Evolutionary conservation across 2,113 vertebrate species (phyloP).

Genomic region (Catharus bicknelli): DNA sequence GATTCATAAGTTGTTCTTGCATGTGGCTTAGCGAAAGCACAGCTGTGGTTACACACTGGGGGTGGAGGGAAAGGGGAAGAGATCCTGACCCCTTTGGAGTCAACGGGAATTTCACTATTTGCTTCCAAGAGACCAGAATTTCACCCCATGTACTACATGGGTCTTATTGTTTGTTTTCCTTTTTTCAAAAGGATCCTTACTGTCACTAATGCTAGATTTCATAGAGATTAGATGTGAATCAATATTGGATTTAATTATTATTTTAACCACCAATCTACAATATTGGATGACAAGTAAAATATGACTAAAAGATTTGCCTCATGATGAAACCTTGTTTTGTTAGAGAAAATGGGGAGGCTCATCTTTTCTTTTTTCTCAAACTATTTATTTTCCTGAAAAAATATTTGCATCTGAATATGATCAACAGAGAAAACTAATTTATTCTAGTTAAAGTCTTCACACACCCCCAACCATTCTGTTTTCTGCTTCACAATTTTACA

Average conservation of each 20-base stretch:
- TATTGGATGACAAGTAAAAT: constrained; percentile 39
- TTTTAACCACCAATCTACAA: constrained; percentile 1
- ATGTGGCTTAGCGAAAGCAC: neutral
- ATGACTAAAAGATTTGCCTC: neutral
- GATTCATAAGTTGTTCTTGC: constrained; percentile 39
- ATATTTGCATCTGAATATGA: neutral
- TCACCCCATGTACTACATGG: neutral
- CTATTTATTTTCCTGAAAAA: neutral
- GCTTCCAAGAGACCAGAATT: constrained; percentile 20
- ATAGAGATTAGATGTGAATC: constrained; percentile 19
- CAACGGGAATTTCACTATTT: constrained; percentile 42
- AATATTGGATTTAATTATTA: constrained; percentile 26
- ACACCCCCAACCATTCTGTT: neutral
- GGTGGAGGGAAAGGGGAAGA: constrained; percentile 63
- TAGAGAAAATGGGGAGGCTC: neutral
- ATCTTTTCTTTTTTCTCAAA: neutral
- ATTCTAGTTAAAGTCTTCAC: neutral
- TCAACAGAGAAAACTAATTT: neutral
- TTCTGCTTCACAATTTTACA: neutral
- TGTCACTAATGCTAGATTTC: constrained; percentile 15
- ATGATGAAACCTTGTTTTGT: neutral
- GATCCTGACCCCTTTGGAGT: constrained; percentile 49
- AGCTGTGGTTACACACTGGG: neutral
- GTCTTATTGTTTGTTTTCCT: constrained; percentile 29
- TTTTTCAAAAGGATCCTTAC: constrained; percentile 33